These are phyloP conservation scores for Coecobrya sp. DNA, from an alignment of 2,888 invertebrate species.

Conservation along the genomic window DNA sequence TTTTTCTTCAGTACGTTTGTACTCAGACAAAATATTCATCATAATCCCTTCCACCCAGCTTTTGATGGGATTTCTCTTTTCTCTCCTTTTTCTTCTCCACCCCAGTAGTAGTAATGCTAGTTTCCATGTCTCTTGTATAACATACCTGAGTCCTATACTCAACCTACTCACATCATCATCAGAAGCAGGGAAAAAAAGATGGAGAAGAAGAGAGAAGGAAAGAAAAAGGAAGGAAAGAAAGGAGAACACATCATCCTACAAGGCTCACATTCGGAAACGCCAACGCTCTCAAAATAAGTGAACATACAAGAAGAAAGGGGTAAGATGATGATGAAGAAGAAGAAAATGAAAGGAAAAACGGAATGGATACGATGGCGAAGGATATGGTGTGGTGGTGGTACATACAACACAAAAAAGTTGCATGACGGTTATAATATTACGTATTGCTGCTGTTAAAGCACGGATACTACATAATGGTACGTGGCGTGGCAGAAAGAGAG, in stretches of 20 bases:
- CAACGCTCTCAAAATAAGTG: not conserved
- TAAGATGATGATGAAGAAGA: not conserved
- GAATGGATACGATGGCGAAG: not conserved
- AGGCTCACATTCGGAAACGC: not conserved
- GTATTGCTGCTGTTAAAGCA: not conserved
- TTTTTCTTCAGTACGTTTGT: not conserved
- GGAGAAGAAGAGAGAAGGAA: not conserved
- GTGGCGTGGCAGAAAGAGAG: not conserved
- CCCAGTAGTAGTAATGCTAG: not conserved
- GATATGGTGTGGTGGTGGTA: not conserved
- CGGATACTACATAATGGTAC: not conserved
- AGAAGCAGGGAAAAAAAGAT: not conserved
- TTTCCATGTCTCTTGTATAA: no score
- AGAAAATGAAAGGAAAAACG: conserved; percentile 12
- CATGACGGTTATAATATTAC: not conserved
- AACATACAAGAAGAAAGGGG: not conserved
- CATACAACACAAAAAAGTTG: not conserved
- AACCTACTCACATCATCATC: not conserved
- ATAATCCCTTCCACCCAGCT: not conserved
- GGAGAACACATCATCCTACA: not conserved
- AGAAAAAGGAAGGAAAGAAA: not conserved
- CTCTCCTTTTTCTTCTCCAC: not conserved
- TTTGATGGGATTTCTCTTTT: not conserved
- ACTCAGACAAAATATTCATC: not conserved
- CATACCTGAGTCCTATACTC: not conserved